These are phyloP conservation scores for Pangasius mekongensis DNA, from an alignment of 2,797 vertebrate species.

Conservation along the genomic window DNA sequence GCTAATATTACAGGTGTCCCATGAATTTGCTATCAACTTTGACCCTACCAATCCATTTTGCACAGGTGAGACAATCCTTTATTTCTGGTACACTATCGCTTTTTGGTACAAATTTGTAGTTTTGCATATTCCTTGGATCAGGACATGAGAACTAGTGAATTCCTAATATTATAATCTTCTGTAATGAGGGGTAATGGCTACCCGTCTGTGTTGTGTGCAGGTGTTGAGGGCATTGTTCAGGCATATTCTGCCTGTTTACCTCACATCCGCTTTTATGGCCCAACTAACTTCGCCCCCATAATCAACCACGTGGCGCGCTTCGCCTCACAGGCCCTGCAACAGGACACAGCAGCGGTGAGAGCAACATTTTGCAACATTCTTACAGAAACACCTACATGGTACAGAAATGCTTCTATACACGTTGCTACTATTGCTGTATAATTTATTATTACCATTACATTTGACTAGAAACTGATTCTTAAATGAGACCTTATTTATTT, in stretches of 20 bases:
- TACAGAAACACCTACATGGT: not conserved
- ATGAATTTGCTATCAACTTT: slow-evolving; percentile 99
- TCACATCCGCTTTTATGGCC: slow-evolving; percentile 96
- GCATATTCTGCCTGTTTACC: slow-evolving; percentile 93
- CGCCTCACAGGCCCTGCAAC: slow-evolving; percentile 90
- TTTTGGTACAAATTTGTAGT: not conserved
- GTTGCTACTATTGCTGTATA: not conserved
- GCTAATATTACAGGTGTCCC: slow-evolving; percentile 85
- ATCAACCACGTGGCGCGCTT: slow-evolving; percentile 95
- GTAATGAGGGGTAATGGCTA: not conserved
- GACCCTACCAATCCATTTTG: slow-evolving; percentile 97
- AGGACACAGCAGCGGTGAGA: slow-evolving; percentile 89
- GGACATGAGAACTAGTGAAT: not conserved
- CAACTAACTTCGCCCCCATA: slow-evolving; percentile 97
- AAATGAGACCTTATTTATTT: slow-evolving; percentile 8
- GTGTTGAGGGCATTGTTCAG: slow-evolving; percentile 93
- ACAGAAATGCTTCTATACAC: not conserved
- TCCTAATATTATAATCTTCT: not conserved
- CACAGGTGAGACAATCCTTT: slow-evolving; percentile 78
- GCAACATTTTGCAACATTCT: not conserved
- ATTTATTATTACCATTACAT: not conserved
- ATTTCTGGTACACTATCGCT: not conserved
- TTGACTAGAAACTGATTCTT: too few relatives aligned
- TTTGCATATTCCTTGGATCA: not conserved
- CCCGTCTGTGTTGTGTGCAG: slow-evolving; percentile 65